A percentile compares a stretch with the other conserved stretches of the same genome.
phyloP scores from a whole-genome alignment of 1,140 invertebrate species.

The Cherax quadricarinatus region DNA sequence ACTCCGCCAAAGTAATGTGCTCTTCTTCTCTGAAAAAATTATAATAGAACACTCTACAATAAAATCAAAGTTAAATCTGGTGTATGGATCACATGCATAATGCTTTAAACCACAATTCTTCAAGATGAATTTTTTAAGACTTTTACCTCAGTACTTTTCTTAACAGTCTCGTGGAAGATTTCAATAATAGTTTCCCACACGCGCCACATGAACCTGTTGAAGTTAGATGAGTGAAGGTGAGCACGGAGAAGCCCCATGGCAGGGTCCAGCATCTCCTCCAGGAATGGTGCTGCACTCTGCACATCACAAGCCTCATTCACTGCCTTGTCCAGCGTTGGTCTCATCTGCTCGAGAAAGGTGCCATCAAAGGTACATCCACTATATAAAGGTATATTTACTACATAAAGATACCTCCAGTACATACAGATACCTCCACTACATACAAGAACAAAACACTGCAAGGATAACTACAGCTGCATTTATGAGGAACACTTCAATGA shows the following conservation, averaged over 20 bases:
- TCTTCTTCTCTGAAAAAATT: conserved; percentile 51
- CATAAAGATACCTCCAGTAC: no score
- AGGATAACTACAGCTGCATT: no score
- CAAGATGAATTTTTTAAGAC: background rate
- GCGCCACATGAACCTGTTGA: conserved; percentile 60
- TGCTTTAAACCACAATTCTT: no score
- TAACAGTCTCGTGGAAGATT: conserved; percentile 32
- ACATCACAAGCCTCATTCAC: conserved; percentile 65
- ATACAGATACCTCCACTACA: no score
- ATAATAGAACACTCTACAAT: background rate
- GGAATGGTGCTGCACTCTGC: conserved; percentile 10
- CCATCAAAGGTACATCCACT: no score
- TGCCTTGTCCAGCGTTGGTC: conserved; percentile 43
- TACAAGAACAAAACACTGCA: no score
- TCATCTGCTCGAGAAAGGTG: conserved; percentile 26
- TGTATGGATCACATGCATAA: no score
- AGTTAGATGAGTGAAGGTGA: conserved; percentile 47
- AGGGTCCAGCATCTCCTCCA: conserved; percentile 61
- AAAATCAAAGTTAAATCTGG: no score
- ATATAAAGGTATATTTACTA: no score
- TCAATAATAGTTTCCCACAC: conserved; percentile 49
- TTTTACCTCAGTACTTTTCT: conserved; percentile 44
- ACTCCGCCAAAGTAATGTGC: conserved; percentile 61
- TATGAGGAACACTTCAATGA: no score
- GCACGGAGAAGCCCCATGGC: conserved; percentile 42